Evolutionary conservation across 2,888 invertebrate species (phyloP).

Genomic region (Lordiphosa fenestrarum): DNA sequence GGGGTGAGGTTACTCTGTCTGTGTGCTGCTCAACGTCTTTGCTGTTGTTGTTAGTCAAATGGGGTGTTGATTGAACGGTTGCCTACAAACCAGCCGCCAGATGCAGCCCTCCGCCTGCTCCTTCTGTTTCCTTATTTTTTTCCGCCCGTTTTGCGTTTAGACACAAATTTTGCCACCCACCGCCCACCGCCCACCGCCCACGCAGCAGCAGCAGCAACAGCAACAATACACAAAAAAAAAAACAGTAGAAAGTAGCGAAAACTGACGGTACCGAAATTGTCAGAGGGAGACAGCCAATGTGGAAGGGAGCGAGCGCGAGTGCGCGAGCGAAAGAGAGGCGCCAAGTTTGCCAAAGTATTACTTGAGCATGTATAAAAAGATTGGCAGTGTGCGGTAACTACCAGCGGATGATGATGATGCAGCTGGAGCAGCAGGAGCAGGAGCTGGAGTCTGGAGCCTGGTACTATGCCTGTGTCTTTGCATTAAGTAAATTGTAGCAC

Average conservation of each 20-base stretch:
- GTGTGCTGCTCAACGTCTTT: constrained; percentile 12
- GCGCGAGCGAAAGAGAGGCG: constrained; percentile 1
- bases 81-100: constrained; percentile 31
- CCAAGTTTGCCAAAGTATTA: constrained; percentile 64
- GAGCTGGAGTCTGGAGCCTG: background rate
- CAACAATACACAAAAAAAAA: constrained; percentile 13
- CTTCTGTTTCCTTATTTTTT: constrained; percentile 25
- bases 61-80: constrained; percentile 76
- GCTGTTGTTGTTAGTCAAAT: constrained; percentile 61
- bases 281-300: constrained; percentile 1
- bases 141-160: constrained; percentile 62
- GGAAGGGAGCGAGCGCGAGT: constrained; percentile 4
- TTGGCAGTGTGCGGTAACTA: constrained; percentile 54
- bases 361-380: constrained; percentile 53
- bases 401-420: constrained; percentile 8
- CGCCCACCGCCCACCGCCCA: constrained; percentile 26
- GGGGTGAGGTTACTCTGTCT: background rate
- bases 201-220: constrained; percentile 16
- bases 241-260: constrained; percentile 11
- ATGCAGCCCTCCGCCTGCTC: constrained; percentile 6
- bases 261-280: constrained; percentile 9
- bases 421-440: background rate
- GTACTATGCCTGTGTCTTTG: constrained; percentile 42
- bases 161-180: constrained; percentile 69
- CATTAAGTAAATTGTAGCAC: constrained; percentile 74